Evolutionary conservation across 1,140 invertebrate genomes (phyloP).

Genomic region (Stegodyphus mimosarum): DNA sequence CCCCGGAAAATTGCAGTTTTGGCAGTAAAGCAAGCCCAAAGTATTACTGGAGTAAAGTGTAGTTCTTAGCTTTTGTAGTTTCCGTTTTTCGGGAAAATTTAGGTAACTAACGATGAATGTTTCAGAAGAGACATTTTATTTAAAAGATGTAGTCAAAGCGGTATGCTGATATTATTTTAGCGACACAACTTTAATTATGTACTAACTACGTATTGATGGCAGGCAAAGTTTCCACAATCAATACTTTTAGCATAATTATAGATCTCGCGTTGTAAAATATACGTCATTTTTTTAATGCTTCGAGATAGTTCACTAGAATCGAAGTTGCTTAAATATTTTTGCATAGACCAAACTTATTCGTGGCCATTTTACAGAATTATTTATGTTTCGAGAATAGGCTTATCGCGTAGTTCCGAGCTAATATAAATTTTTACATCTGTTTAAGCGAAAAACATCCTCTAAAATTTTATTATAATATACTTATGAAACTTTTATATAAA

Average conservation of each 20-base stretch:
- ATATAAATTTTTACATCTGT: no score
- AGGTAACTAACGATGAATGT: background rate
- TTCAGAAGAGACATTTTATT: background rate
- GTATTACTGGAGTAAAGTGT: conserved; percentile 12
- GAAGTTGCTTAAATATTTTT: no score
- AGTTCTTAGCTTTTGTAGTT: conserved; percentile 31
- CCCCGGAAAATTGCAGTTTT: conserved; percentile 21
- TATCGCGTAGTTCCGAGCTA: no score
- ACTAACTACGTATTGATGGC: background rate
- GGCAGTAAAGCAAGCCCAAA: conserved; percentile 46
- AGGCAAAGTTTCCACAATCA: background rate
- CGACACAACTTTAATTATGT: background rate
- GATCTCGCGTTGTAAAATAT: background rate
- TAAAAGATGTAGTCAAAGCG: background rate
- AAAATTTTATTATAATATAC: no score
- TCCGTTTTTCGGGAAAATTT: conserved; percentile 26
- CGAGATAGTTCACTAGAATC: no score
- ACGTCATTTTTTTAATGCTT: background rate
- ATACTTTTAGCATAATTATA: background rate
- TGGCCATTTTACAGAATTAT: no score
- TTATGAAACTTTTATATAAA: no score
- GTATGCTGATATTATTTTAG: no score
- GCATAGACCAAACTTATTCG: no score
- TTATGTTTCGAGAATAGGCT: no score
- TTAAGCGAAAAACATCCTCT: no score